phyloP scores from a whole-genome alignment of 2,888 invertebrate genomes.

The Argyra leucocephala region DNA sequence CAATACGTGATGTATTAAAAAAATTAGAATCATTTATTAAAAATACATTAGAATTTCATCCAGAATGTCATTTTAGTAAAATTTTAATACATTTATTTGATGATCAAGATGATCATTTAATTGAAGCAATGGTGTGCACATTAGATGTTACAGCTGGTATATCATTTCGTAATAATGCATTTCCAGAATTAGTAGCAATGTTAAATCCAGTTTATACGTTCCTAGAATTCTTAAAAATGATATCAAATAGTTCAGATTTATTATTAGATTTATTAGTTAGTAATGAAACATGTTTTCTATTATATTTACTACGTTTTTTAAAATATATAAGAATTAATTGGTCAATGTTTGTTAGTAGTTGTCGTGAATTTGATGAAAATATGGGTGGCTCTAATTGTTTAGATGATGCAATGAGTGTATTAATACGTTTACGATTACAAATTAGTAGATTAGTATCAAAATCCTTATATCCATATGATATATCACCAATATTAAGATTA shows the following conservation, averaged over 20 bases:
- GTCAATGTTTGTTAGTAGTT: constrained; percentile 70
- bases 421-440: constrained; percentile 67
- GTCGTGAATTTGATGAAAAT: constrained; percentile 48
- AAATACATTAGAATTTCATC: constrained; percentile 71
- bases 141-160: constrained; percentile 79
- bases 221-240: constrained; percentile 73
- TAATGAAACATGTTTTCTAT: constrained; percentile 80
- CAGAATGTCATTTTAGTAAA: constrained; percentile 77
- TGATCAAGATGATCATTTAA: constrained; percentile 83
- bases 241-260: constrained; percentile 71
- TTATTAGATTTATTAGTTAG: constrained; percentile 76
- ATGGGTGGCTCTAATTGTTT: constrained; percentile 49
- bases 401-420: constrained; percentile 74
- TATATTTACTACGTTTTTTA: constrained; percentile 72
- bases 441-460: constrained; percentile 74
- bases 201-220: constrained; percentile 80
- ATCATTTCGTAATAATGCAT: constrained; percentile 69
- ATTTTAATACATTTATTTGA: constrained; percentile 80
- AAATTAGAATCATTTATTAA: constrained; percentile 76
- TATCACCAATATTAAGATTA: constrained; percentile 73
- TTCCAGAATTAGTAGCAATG: constrained; percentile 70
- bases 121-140: constrained; percentile 87
- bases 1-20: constrained; percentile 71
- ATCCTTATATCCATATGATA: constrained; percentile 80
- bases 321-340: constrained; percentile 77